These are phyloP conservation scores for Echinops telfairi DNA, from an alignment of 2,113 vertebrate species.

Conservation along the genomic window DNA sequence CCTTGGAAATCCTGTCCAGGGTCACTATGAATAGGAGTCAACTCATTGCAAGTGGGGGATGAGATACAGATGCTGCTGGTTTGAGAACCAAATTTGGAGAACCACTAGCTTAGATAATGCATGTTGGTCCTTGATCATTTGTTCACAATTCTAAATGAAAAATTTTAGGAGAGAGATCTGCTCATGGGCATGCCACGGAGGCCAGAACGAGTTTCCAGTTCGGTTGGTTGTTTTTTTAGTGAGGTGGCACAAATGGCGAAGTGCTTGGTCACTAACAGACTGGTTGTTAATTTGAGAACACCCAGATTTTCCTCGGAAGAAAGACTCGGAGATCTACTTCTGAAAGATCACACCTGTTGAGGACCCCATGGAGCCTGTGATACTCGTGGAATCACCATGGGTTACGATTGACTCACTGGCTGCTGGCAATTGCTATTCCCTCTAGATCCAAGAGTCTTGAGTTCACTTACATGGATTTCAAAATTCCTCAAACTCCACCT, in stretches of 20 bases:
- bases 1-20: too few species aligned
- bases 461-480: background rate
- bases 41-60: too few species aligned
- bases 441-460: background rate
- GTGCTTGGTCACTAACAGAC: background rate
- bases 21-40: too few species aligned
- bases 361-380: background rate
- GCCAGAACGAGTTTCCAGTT: background rate
- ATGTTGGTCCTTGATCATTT: background rate
- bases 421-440: too few species aligned
- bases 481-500: background rate
- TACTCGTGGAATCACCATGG: background rate
- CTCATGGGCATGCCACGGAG: background rate
- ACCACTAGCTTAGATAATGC: background rate
- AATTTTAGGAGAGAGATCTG: background rate
- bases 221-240: conserved; percentile 26
- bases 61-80: background rate
- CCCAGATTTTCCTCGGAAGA: background rate
- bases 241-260: background rate
- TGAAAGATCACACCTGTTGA: background rate
- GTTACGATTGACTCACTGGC: background rate
- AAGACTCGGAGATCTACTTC: background rate
- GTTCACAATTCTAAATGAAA: background rate
- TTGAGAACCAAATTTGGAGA: background rate
- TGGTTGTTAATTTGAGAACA: background rate